Evolutionary conservation across 2,888 invertebrate species (phyloP), one percentile per base, ranked within the genome.

Genomic region (Oxyscelio sp.): DNA sequence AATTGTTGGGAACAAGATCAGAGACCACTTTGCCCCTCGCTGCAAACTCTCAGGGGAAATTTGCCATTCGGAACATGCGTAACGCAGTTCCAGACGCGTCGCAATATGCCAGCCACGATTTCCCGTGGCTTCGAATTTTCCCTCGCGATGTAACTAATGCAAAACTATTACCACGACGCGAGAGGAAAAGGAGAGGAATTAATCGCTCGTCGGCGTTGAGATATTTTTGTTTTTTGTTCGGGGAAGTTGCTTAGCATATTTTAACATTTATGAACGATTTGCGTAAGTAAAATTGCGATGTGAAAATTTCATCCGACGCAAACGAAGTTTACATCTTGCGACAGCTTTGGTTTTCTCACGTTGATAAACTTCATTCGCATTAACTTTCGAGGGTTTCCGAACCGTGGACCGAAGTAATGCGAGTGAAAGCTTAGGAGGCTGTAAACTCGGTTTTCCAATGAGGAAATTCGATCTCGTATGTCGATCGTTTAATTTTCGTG

Each of bases 41-140:
- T 34, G 34, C 50, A 79, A 59, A 50, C 65, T 73, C 75, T 70
- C 83, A 15, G 58, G 65, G 66, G 83, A 78, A 71, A 83, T 73
- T 78, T 66, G 77, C 52, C 22, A 73, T 73, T 80, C 61, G 52
- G 73, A 58, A 63, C 68, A 40, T 40, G 63, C 74, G 63, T 68
- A 63, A 78, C 66, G 58, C 45, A 45, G 52, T 24, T 40, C 45
- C 54, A 70, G 63, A 68, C 59, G 66, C 45, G 52, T 56, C 58
- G 48, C 24, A 79, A 54, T 79, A 79, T 63, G 71, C 56, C 54
- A 45, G 4, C 59, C 27, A 38, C 43, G 38, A 59, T 21, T 59
- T 45, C 38, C 24, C 56, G 58, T 24, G 45, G 22, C 17, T 22
- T 59, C 0, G 24, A 61, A 73, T 52, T 40, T 52, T 73, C 24